Base-by-base conservation (phyloP, 2,888 invertebrate species). In the Chymomyza fuscimana region DNA sequence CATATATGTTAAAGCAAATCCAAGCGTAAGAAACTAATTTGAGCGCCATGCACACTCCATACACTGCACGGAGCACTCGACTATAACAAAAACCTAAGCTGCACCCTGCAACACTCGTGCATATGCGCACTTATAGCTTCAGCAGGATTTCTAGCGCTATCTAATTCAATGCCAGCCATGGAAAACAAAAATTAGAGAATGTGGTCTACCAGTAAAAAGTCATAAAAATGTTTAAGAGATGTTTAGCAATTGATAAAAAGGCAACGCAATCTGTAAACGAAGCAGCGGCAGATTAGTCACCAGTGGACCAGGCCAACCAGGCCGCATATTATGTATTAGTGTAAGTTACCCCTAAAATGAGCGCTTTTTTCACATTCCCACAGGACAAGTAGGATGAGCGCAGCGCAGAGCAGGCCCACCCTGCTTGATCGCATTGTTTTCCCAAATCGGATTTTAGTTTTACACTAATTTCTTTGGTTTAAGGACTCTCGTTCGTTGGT, bases 391-490 rank as follows among this genome's bases (percentile, higher is more conserved):
- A 62, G 40, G 51, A 5, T 58, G 59, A 58, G 60, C 59, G 16
- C 56, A 64, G 64, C 29, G 52, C n/a, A n/a, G n/a, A n/a, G n/a
- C n/a, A n/a, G n/a, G n/a, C 51, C 70, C 58, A 65, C 66, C 76
- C 63, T 72, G 65, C 73, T 79, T 78, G 82, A 76, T 81, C 80
- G 78, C 81, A 89, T 89, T 90, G 90, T 89, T 89, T 89, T 86
- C 79, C 82, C 78, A 89, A 90, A 90, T 90, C 90, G 89, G 90
- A 90, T 90, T 90, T 90, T 89, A 90, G 90, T 89, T 90, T 89
- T 89, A 89, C 89, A 90, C 90, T 90, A 90, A 90, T 90, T 90
- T 90, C 89, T 88, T 89, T 89, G 88, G 89, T 87, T 88, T 89
- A 89, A 88, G 87, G 80, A 32, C 32, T 32, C 74, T 80, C 76